Evolutionary conservation across 2,888 invertebrate genomes (phyloP).

Genomic region (Thereva nobilitata): DNA sequence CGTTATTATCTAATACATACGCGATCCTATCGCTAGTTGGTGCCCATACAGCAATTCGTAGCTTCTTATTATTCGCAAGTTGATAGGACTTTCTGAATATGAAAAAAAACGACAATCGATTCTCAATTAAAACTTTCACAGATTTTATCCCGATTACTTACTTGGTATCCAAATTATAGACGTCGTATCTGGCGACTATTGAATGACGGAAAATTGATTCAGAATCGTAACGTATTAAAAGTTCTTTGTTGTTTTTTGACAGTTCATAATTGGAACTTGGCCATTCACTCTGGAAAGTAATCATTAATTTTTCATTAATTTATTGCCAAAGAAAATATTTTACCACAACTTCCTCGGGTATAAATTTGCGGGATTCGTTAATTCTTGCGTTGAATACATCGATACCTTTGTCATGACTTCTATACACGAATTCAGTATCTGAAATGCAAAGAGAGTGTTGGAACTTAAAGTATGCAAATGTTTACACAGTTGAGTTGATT

Average conservation of each 20-base stretch:
- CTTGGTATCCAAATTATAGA: conserved; percentile 64
- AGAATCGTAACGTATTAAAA: conserved; percentile 51
- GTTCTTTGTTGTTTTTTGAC: conserved; percentile 53
- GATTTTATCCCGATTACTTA: conserved; percentile 52
- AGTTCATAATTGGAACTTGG: conserved; percentile 39
- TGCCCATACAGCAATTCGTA: conserved; percentile 69
- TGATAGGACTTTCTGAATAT: conserved; percentile 57
- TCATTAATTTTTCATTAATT: too few relatives aligned
- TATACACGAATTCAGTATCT: too few relatives aligned
- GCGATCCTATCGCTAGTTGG: conserved; percentile 61
- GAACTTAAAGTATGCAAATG: too few relatives aligned
- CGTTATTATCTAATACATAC: conserved; percentile 71
- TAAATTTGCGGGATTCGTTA: too few relatives aligned
- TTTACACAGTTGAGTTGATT: too few relatives aligned
- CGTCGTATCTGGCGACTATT: conserved; percentile 64
- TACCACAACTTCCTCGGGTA: too few relatives aligned
- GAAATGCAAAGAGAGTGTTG: too few relatives aligned
- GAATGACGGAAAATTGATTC: conserved; percentile 66
- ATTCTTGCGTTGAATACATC: too few relatives aligned
- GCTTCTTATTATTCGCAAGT: conserved; percentile 61
- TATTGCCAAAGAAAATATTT: too few relatives aligned
- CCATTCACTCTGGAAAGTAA: too few relatives aligned
- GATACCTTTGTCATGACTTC: too few relatives aligned
- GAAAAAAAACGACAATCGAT: conserved; percentile 25
- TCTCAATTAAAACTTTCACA: not conserved